Evolutionary conservation across 2,797 vertebrate species (phyloP), one percentile per base, ranked within the genome.

Genomic region (Lagodon rhomboides): DNA sequence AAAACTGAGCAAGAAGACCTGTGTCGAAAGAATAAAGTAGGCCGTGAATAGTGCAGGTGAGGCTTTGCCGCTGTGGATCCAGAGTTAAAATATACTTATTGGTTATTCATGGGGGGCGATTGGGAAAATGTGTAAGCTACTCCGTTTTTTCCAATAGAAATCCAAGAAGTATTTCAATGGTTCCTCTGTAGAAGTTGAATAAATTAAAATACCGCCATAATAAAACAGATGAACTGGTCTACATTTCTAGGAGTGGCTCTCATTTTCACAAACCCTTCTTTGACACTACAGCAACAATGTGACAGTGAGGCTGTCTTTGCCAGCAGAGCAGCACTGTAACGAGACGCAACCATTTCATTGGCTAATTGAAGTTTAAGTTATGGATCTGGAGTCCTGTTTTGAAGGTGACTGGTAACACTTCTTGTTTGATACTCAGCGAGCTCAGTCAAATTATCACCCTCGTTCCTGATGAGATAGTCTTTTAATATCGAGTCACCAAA

Each of bases 301-400:
- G 38, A 72, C 62, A 76, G 41, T 3, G 18, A 44, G 43, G 49
- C 60, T 6, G 18, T 61, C 11, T 61, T 7, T 25, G 46, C 22
- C 61, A 43, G 58, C 58, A 18, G 51, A 22, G 64, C 43, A 8
- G 38, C 55, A 11, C 20, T 51, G 44, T 25, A 49, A 47, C 3
- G 8, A 56, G 30, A 34, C 18, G 15, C 22, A 18, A 44, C 23
- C 25, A 56, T 63, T 58, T 46, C 16, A 63, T 15, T 30, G 27
- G 50, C 62, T 63, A 17, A 47, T 10, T 41, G 25, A 62, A 27
- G 44, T 51, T 60, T 56, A 34, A 61, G 54, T 74, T 17, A 13
- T 13, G 17, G 54, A 34, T 34, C 30, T 25, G 60, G 38, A 46
- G 20, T 16, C n/a, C 18, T n/a, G 23, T 3, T 65, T 25, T 74